These are phyloP conservation scores for Epizoanthus ramosus DNA, from an alignment of 92 coral and sea anemone genomes.

Conservation along the genomic window DNA sequence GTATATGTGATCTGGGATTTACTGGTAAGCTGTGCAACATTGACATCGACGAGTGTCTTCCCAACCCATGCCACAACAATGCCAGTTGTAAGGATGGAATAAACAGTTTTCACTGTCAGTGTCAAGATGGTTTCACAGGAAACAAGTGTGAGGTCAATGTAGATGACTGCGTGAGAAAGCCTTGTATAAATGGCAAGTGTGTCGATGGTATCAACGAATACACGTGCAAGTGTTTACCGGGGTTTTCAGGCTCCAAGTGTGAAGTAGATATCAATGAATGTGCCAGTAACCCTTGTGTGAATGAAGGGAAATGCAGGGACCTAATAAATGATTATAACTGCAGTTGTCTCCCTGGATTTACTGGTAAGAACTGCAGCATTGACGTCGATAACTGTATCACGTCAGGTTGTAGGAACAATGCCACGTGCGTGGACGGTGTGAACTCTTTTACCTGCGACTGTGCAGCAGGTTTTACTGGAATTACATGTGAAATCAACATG, in stretches of 20 bases:
- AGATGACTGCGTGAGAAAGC: slow-evolving; percentile 41
- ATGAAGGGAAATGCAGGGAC: slow-evolving; percentile 29
- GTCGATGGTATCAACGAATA: slow-evolving; percentile 24
- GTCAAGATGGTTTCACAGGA: slow-evolving; percentile 35
- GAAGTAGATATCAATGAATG: slow-evolving; percentile 43
- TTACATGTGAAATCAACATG: slow-evolving; percentile 12
- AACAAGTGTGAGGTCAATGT: slow-evolving; percentile 49
- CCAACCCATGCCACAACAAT: slow-evolving; percentile 42
- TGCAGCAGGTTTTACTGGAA: slow-evolving; percentile 26
- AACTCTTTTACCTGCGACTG: slow-evolving; percentile 26
- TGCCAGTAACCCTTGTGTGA: slow-evolving; percentile 44
- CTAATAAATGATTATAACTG: slow-evolving; percentile 8
- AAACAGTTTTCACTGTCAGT: slow-evolving; percentile 24
- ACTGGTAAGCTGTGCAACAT: background rate
- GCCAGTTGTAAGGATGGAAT: slow-evolving; percentile 20
- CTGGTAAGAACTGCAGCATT: slow-evolving; percentile 11
- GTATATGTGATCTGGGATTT: background rate
- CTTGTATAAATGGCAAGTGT: slow-evolving; percentile 42
- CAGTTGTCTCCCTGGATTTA: slow-evolving; percentile 3
- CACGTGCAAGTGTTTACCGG: slow-evolving; percentile 30
- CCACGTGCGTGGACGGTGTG: slow-evolving; percentile 20
- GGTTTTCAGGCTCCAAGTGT: slow-evolving; percentile 38
- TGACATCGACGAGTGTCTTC: slow-evolving; percentile 15
- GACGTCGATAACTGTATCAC: slow-evolving; percentile 21
- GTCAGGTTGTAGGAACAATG: slow-evolving; percentile 26